Evolutionary conservation across 2,113 vertebrate species (phyloP).

Genomic region (Phylloscopus trochilus): DNA sequence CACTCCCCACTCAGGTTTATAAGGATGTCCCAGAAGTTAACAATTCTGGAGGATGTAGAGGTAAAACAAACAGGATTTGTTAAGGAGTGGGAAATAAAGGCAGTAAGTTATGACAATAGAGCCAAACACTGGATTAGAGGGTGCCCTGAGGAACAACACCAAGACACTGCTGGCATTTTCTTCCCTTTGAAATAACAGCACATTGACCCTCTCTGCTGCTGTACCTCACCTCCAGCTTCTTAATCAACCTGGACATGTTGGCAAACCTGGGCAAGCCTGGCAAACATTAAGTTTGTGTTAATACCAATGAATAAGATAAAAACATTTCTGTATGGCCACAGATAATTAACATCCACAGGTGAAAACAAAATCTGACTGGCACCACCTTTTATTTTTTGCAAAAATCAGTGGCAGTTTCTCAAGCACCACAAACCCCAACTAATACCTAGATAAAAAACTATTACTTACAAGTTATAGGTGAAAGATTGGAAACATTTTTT

Average conservation of each 20-base stretch:
- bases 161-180: not conserved
- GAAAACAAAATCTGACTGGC: not conserved
- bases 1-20: not conserved
- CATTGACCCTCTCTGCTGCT: not conserved
- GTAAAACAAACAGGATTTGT: not conserved
- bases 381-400: not conserved
- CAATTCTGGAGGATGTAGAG: not conserved
- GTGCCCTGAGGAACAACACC: not conserved
- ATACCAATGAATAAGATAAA: accelerated
- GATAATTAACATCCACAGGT: not conserved
- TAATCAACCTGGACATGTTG: accelerated
- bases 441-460: not conserved
- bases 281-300: not conserved
- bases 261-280: not conserved
- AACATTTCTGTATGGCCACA: not conserved
- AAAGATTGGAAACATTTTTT: not conserved
- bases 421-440: not conserved
- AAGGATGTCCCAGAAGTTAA: not conserved
- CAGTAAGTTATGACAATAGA: not conserved
- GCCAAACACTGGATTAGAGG: not conserved
- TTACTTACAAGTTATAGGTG: not conserved
- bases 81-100: not conserved
- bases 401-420: not conserved
- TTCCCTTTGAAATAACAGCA: not conserved
- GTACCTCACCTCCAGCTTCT: not conserved